A percentile compares a stretch with the other conserved stretches of the same genome.
Evolutionary conservation across 92 coral and sea anemone species (phyloP).

Genomic region (Epizoanthus ramosus): DNA sequence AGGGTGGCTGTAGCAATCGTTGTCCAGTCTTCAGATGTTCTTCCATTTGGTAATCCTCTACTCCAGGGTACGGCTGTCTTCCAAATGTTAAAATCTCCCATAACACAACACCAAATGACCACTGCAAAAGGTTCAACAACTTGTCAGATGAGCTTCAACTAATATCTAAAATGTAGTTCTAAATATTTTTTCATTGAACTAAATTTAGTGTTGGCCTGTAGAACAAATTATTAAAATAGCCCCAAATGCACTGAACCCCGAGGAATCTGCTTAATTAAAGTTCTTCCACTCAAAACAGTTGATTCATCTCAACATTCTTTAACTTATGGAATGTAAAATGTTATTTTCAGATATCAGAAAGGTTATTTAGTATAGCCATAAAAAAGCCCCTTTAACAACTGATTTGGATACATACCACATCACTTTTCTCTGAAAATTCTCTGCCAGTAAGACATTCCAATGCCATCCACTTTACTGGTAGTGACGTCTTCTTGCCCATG

Average conservation of each 20-base stretch:
- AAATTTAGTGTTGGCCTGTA: neutral
- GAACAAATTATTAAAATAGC: too few relatives aligned
- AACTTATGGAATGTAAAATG: too few relatives aligned
- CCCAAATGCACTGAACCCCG: neutral
- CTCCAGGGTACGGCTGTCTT: slow-evolving; percentile 54
- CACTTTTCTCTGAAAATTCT: slow-evolving; percentile 68
- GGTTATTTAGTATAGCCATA: too few relatives aligned
- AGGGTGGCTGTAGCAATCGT: slow-evolving; percentile 58
- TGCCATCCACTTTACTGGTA: slow-evolving; percentile 68
- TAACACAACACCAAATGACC: slow-evolving; percentile 83
- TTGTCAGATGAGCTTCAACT: neutral
- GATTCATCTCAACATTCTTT: too few relatives aligned
- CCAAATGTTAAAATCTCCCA: slow-evolving; percentile 79
- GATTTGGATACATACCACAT: slow-evolving; percentile 65
- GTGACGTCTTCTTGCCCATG: slow-evolving; percentile 43
- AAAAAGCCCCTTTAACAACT: too few relatives aligned
- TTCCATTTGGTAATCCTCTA: slow-evolving; percentile 43
- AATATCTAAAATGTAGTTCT: neutral
- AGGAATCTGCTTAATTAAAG: neutral
- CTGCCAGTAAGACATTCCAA: slow-evolving; percentile 61
- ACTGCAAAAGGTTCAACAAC: slow-evolving; percentile 41
- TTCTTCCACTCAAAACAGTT: too few relatives aligned
- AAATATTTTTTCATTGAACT: neutral
- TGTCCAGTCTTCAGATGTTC: slow-evolving; percentile 54
- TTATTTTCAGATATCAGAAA: too few relatives aligned